A percentile compares a stretch with the other conserved stretches of the same genome.
These are phyloP conservation scores for Nomada ruficornis DNA, from an alignment of 2,888 invertebrate genomes.

Conservation along the genomic window DNA sequence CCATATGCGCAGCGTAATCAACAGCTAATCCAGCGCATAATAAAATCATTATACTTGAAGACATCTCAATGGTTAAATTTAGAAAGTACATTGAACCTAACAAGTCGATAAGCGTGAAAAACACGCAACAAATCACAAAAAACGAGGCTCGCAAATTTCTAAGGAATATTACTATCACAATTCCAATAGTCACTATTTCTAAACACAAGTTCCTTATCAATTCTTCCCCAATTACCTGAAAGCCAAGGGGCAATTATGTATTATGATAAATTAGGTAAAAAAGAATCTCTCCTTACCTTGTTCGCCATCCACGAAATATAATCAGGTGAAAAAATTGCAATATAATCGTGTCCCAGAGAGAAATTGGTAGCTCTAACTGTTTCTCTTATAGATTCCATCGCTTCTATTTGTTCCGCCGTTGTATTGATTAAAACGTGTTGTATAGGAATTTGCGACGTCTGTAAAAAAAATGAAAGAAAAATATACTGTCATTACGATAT, in stretches of 20 bases:
- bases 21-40: slow-evolving; percentile 85
- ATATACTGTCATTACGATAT: background rate
- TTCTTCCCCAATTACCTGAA: slow-evolving; percentile 81
- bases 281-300: slow-evolving; percentile 68
- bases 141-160: slow-evolving; percentile 83
- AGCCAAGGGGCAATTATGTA: slow-evolving; percentile 10
- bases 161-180: slow-evolving; percentile 83
- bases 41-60: slow-evolving; percentile 84
- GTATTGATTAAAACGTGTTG: slow-evolving; percentile 81
- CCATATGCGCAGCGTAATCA: slow-evolving; percentile 85
- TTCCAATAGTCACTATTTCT: slow-evolving; percentile 83
- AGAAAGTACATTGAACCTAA: slow-evolving; percentile 85
- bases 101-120: slow-evolving; percentile 84
- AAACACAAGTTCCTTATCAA: slow-evolving; percentile 83
- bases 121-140: slow-evolving; percentile 84
- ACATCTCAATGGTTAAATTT: slow-evolving; percentile 85
- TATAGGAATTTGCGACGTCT: slow-evolving; percentile 81
- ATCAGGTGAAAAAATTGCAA: slow-evolving; percentile 79
- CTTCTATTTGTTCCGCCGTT: slow-evolving; percentile 78
- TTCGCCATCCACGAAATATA: slow-evolving; percentile 83
- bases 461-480: slow-evolving; percentile 18
- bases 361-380: slow-evolving; percentile 75
- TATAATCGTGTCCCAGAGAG: slow-evolving; percentile 71
- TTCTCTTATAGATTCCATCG: slow-evolving; percentile 80
- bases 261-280: background rate